Evolutionary conservation across 2,113 vertebrate genomes (phyloP).

Genomic region (Sakesphorus luctuosus): DNA sequence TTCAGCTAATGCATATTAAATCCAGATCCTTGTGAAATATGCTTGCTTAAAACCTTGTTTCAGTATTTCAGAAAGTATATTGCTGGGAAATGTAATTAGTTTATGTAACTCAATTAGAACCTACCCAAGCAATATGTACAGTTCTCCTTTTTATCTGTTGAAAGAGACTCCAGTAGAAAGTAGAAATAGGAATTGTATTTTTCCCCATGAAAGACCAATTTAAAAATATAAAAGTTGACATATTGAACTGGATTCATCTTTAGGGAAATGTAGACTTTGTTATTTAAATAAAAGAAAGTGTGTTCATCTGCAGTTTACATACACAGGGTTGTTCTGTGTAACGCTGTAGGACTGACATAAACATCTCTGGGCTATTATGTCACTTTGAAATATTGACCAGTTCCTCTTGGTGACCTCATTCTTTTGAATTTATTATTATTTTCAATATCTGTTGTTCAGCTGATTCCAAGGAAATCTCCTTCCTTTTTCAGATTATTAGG

Average conservation of each 20-base stretch:
- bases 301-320: background rate
- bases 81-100: slow-evolving; percentile 23
- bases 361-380: accelerated
- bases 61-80: background rate
- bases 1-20: slow-evolving; percentile 32
- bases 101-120: slow-evolving; percentile 2
- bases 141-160: background rate
- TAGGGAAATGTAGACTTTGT: background rate
- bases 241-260: background rate
- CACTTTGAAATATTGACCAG: background rate
- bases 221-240: accelerated
- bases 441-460: background rate
- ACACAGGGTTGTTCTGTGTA: background rate
- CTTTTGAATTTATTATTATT: background rate
- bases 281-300: accelerated
- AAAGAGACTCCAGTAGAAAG: background rate
- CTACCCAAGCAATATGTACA: background rate
- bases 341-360: background rate
- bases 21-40: slow-evolving; percentile 24
- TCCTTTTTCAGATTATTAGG: too few species aligned
- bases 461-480: background rate
- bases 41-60: slow-evolving; percentile 2
- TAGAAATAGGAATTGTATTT: background rate
- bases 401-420: background rate
- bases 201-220: background rate